These are phyloP conservation scores for Silurus glanis DNA, from an alignment of 2,113 vertebrate species.

Conservation along the genomic window DNA sequence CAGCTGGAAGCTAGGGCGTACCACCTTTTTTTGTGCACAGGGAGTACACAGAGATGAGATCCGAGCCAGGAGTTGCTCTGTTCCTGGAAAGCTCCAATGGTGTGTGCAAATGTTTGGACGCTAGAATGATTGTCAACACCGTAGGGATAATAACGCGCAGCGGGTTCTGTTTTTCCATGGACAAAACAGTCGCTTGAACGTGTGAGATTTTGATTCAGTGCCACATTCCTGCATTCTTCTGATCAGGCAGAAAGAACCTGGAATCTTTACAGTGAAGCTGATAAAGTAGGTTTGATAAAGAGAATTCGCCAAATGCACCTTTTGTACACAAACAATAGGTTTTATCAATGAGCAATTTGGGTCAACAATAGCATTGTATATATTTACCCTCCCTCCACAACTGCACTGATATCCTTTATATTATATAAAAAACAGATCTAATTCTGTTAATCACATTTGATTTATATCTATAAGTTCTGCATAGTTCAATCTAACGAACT, in stretches of 20 bases:
- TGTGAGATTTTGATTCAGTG: slow-evolving; percentile 1
- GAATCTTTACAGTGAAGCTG: background rate
- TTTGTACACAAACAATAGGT: background rate
- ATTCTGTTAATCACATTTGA: background rate
- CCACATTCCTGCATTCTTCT: slow-evolving; percentile 10
- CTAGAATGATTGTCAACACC: slow-evolving; percentile 45
- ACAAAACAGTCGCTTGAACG: slow-evolving; percentile 19
- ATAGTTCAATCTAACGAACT: background rate
- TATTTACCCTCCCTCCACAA: background rate
- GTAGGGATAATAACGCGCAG: slow-evolving; percentile 44
- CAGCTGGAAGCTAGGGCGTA: slow-evolving; percentile 47
- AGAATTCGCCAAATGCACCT: background rate
- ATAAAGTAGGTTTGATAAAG: background rate
- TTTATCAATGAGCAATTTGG: background rate
- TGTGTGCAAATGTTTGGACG: slow-evolving; percentile 48
- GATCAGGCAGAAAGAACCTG: background rate
- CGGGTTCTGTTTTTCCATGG: slow-evolving; percentile 41
- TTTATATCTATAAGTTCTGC: background rate
- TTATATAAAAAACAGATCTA: background rate
- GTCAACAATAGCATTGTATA: background rate
- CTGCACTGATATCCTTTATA: background rate
- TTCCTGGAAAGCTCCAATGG: slow-evolving; percentile 48
- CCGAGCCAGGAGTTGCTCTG: slow-evolving; percentile 33
- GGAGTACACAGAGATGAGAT: slow-evolving; percentile 29
- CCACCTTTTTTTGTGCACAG: slow-evolving; percentile 51